Percentiles rank a stretch among this genome's conserved stretches.
Conservation (phyloP, 2,113 vertebrate genomes). For the Gobius niger region DNA sequence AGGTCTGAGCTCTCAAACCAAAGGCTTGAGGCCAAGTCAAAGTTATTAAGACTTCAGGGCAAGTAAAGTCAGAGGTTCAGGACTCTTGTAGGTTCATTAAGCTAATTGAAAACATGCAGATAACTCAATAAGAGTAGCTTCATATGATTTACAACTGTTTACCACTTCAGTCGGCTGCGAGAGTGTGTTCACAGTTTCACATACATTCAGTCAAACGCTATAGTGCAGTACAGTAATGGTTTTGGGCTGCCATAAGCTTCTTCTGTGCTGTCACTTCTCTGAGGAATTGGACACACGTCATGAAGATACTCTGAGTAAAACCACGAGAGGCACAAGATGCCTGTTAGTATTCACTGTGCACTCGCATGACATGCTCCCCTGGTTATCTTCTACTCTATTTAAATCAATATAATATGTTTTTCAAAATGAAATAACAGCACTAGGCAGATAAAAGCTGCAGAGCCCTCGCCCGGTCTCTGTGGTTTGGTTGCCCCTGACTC, state of each 20-base stretch:
- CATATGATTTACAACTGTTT: slow-evolving; percentile 37
- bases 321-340: slow-evolving; percentile 54
- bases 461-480: slow-evolving; percentile 51
- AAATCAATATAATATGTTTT: slow-evolving; percentile 64
- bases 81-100: slow-evolving; percentile 28
- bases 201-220: slow-evolving; percentile 47
- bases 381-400: slow-evolving; percentile 62
- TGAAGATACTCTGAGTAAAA: slow-evolving; percentile 60
- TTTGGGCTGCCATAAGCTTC: slow-evolving; percentile 26
- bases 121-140: slow-evolving; percentile 9
- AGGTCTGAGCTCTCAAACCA: neutral
- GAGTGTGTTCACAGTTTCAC: slow-evolving; percentile 56
- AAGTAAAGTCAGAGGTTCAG: neutral
- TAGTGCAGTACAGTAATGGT: slow-evolving; percentile 49
- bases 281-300: slow-evolving; percentile 41
- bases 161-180: slow-evolving; percentile 45
- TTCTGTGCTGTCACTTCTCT: slow-evolving; percentile 46
- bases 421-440: slow-evolving; percentile 60
- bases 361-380: slow-evolving; percentile 48
- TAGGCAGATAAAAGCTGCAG: slow-evolving; percentile 62
- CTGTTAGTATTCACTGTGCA: slow-evolving; percentile 44
- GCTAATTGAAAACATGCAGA: slow-evolving; percentile 24
- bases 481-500: slow-evolving; percentile 55
- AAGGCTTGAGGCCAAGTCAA: neutral
- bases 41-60: neutral